phyloP scores from a whole-genome alignment of 2,797 vertebrate species.

The Myotis planiceps region DNA sequence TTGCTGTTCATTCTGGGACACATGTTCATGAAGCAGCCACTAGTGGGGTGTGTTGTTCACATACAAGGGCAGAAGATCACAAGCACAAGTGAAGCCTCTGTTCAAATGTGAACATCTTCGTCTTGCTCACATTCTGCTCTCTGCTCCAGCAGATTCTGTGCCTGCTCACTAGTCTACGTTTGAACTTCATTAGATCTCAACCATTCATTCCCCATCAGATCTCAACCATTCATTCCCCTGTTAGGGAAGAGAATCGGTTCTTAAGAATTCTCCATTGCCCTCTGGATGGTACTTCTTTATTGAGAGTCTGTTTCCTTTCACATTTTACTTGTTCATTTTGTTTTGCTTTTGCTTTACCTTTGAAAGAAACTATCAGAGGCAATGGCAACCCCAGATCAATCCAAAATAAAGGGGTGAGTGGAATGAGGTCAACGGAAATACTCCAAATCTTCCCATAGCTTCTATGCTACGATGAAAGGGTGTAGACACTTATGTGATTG shows the following conservation, averaged over 20 bases:
- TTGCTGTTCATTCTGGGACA: background rate
- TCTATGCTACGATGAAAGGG: background rate
- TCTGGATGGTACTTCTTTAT: background rate
- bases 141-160: background rate
- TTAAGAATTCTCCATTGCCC: background rate
- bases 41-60: background rate
- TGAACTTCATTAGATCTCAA: background rate
- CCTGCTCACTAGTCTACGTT: background rate
- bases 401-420: background rate
- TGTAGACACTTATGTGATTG: background rate
- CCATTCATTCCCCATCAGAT: background rate
- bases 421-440: background rate
- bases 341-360: constrained; percentile 22
- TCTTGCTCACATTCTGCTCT: background rate
- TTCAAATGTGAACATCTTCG: rapidly evolving
- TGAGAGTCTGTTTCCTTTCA: background rate
- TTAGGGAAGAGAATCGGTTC: background rate
- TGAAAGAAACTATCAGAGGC: background rate
- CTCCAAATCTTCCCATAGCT: background rate
- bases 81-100: background rate
- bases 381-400: background rate
- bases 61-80: background rate
- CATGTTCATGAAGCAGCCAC: background rate
- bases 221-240: background rate
- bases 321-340: background rate